Evolutionary conservation across 2,888 invertebrate genomes (phyloP).

Genomic region (Cerceris rybyensis): DNA sequence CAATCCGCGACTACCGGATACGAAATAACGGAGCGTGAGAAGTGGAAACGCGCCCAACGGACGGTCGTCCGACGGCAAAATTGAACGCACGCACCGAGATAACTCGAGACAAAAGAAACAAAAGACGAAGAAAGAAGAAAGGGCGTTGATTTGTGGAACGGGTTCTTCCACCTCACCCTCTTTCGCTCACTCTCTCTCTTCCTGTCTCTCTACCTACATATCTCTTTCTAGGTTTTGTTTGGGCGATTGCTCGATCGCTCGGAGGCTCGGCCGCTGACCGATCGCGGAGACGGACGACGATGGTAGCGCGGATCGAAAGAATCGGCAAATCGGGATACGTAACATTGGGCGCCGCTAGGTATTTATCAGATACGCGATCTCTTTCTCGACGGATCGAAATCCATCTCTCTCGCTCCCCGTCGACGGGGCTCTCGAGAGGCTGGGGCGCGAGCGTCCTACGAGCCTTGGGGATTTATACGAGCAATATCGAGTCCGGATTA

Average conservation of each 20-base stretch:
- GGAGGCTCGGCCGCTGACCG: too few species aligned
- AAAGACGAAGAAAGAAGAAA: constrained; percentile 32
- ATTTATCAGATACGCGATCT: constrained; percentile 63
- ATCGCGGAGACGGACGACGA: constrained; percentile 27
- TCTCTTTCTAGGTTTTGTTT: too few species aligned
- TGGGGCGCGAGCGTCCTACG: constrained; percentile 25
- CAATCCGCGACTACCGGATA: neutral
- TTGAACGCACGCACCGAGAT: constrained; percentile 30
- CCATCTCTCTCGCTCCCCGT: neutral
- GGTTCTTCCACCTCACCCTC: constrained; percentile 52
- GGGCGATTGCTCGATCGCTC: too few species aligned
- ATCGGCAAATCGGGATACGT: constrained; percentile 77
- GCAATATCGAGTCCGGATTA: constrained; percentile 81
- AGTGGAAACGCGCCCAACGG: neutral
- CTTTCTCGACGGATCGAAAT: neutral
- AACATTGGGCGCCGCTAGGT: constrained; percentile 73
- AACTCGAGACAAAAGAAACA: constrained; percentile 41
- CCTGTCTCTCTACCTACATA: too few species aligned
- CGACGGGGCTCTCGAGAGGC: neutral
- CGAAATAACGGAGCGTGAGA: neutral
- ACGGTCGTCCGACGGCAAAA: constrained; percentile 10
- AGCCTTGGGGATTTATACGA: constrained; percentile 71
- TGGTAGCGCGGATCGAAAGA: constrained; percentile 30
- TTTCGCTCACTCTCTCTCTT: constrained; percentile 14
- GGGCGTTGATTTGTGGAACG: constrained; percentile 63